A percentile compares a stretch with the other conserved stretches of the same genome.
Conservation (phyloP, 2,113 vertebrate species). For the Galemys pyrenaicus region DNA sequence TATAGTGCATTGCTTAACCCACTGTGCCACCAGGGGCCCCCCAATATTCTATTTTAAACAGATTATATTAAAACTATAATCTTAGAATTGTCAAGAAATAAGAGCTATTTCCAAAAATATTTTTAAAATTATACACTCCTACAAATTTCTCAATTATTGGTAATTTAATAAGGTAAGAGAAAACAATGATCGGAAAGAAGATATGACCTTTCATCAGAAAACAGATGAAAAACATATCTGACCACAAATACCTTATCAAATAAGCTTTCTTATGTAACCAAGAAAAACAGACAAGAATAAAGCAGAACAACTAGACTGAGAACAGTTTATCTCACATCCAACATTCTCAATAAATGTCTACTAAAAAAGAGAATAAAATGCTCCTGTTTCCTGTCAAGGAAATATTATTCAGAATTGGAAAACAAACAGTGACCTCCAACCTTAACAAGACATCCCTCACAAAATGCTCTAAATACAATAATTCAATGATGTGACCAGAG, state of each 20-base stretch:
- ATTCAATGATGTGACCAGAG: neutral
- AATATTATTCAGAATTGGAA: conserved; percentile 40
- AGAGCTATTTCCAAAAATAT: neutral
- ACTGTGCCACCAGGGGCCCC: too few species aligned
- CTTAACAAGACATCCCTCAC: conserved; percentile 17
- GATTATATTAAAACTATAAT: neutral
- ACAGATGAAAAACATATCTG: neutral
- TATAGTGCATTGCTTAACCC: too few species aligned
- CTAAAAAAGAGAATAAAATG: conserved; percentile 41
- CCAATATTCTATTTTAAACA: neutral
- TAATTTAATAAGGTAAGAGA: neutral
- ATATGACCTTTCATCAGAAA: neutral
- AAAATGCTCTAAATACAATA: conserved; percentile 47
- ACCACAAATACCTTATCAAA: conserved; percentile 20
- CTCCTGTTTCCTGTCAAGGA: conserved; percentile 38
- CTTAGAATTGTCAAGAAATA: conserved; percentile 3
- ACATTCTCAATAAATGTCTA: conserved; percentile 27
- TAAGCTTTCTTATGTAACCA: neutral
- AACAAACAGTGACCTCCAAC: conserved; percentile 32
- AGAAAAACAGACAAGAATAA: conserved; percentile 2
- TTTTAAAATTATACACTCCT: neutral
- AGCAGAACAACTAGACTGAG: neutral
- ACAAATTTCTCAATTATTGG: neutral
- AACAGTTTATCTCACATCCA: neutral
- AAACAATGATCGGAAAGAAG: neutral